phyloP scores from a whole-genome alignment of 2,113 vertebrate species.

The Anas platyrhynchos region DNA sequence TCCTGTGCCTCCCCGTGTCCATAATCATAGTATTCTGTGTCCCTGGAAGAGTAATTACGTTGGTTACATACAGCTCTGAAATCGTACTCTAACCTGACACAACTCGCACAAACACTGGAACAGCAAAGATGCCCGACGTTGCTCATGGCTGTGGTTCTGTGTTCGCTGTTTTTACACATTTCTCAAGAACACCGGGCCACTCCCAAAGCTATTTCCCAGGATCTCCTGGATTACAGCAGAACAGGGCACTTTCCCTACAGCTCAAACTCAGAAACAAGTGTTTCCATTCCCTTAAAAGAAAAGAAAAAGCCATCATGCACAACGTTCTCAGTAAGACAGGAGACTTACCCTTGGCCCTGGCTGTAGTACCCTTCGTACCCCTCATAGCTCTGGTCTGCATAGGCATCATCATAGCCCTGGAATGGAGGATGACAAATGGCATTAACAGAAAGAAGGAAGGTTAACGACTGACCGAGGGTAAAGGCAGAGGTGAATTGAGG shows the following conservation, averaged over 20 bases:
- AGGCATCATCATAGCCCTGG: constrained; percentile 91
- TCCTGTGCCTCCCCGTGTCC: constrained; percentile 95
- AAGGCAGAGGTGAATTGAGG: not conserved
- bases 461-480: not conserved
- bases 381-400: constrained; percentile 91
- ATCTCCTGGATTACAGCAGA: not conserved
- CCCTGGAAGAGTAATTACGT: constrained; percentile 76
- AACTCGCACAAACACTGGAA: not conserved
- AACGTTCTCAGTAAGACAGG: not conserved
- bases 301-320: not conserved
- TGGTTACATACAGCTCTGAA: not conserved
- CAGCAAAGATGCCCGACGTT: not conserved
- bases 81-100: not conserved
- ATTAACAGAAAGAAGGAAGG: not conserved
- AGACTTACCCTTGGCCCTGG: constrained; percentile 90
- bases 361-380: constrained; percentile 93
- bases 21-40: constrained; percentile 98
- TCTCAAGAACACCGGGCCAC: not conserved
- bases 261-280: not conserved
- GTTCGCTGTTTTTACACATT: not conserved
- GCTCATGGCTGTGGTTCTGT: not conserved
- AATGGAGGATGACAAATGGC: not conserved
- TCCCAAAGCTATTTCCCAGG: not conserved
- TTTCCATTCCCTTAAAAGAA: not conserved
- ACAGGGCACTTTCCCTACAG: not conserved